These are phyloP conservation scores for Psephotus haematonotus DNA, from an alignment of 2,113 vertebrate species.

Conservation along the genomic window DNA sequence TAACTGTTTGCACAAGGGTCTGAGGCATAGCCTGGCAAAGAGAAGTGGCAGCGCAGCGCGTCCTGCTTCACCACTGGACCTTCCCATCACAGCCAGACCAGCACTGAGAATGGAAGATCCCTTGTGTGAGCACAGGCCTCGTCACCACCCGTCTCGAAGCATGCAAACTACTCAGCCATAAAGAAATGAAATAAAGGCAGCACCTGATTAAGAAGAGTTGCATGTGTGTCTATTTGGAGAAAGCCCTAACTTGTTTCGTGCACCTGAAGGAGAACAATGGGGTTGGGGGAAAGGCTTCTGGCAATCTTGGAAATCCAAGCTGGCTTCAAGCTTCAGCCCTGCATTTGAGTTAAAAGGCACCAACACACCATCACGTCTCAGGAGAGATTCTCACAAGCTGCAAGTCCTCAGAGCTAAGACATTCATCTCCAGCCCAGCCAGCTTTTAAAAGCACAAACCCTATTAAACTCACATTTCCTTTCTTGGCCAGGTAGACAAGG, in stretches of 20 bases:
- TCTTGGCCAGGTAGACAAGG: slow-evolving; percentile 20
- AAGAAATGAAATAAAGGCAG: not conserved
- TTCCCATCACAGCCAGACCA: not conserved
- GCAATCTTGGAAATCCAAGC: not conserved
- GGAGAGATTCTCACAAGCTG: not conserved
- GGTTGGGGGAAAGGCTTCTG: not conserved
- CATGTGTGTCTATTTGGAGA: not conserved
- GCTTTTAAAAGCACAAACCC: slow-evolving; percentile 16
- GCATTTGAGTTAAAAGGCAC: not conserved
- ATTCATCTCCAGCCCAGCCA: not conserved
- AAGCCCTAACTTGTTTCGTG: not conserved
- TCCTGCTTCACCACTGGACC: not conserved
- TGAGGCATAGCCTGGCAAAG: not conserved
- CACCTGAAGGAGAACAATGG: not conserved
- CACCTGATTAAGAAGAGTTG: not conserved
- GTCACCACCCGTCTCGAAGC: not conserved
- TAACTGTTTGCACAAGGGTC: not conserved
- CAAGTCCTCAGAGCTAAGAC: not conserved
- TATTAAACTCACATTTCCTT: slow-evolving; percentile 42
- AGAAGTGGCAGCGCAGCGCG: not conserved
- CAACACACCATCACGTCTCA: rapidly evolving
- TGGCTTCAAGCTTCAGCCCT: not conserved
- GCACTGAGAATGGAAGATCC: rapidly evolving
- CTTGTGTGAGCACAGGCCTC: not conserved
- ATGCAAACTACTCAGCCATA: not conserved